Evolutionary conservation across 2,797 vertebrate species (phyloP).

Genomic region (Falco berigora): DNA sequence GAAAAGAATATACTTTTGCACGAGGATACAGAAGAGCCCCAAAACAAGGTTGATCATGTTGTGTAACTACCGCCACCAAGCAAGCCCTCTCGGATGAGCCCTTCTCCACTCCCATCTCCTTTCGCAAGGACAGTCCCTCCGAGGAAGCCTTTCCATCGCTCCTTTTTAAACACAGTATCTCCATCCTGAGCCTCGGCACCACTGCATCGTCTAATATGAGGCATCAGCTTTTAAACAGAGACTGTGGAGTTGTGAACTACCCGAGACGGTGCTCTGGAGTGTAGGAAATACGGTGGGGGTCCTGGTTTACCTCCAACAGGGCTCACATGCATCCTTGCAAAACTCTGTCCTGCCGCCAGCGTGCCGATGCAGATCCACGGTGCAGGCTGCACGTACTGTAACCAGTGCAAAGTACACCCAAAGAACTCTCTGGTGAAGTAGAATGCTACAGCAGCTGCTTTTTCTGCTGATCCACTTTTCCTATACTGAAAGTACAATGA

Average conservation of each 20-base stretch:
- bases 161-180: background rate
- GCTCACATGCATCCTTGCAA: background rate
- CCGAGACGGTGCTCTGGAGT: background rate
- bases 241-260: background rate
- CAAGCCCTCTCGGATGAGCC: background rate
- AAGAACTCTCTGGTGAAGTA: background rate
- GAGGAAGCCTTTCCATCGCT: background rate
- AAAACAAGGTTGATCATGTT: background rate
- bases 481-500: background rate
- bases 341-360: background rate
- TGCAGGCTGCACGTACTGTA: background rate
- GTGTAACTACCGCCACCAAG: background rate
- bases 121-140: background rate
- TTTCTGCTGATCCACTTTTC: background rate
- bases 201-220: background rate
- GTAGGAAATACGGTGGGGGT: background rate
- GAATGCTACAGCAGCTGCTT: constrained; percentile 6
- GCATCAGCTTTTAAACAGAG: background rate
- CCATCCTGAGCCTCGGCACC: background rate
- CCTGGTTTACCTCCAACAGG: background rate
- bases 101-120: background rate
- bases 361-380: background rate
- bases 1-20: constrained; percentile 29
- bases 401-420: background rate
- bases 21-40: background rate